Percentiles rank a stretch among this genome's conserved stretches.
These are phyloP conservation scores for Turritopsis dohrnii DNA, from an alignment of 30 jellyfish, hydroid and myxozoan species.

Conservation along the genomic window DNA sequence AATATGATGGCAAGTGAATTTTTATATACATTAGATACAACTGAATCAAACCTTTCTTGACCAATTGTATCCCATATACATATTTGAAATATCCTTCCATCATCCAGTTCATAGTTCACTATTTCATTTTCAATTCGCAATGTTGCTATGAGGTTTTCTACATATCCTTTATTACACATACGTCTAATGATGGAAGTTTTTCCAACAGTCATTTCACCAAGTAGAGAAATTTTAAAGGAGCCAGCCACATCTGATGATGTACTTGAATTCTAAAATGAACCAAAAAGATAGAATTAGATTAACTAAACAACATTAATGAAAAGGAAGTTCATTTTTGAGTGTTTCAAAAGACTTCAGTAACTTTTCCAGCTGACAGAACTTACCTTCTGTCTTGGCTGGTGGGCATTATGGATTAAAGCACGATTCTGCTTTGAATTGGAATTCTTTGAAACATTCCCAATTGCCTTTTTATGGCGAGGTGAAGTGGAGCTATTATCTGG, in stretches of 20 bases:
- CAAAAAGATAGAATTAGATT: too few species aligned
- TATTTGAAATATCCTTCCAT: slow-evolving; percentile 11
- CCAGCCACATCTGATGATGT: background rate
- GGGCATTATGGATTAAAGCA: background rate
- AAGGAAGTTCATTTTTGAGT: background rate
- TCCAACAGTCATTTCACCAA: background rate
- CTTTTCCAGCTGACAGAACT: background rate
- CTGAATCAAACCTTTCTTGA: slow-evolving; percentile 68
- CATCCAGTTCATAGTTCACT: background rate
- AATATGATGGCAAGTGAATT: slow-evolving; percentile 73
- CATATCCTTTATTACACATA: background rate
- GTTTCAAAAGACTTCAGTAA: too few species aligned
- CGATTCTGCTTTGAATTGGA: too few species aligned
- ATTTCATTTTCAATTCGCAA: background rate
- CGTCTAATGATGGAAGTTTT: background rate
- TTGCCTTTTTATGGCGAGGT: too few species aligned
- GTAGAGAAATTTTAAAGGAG: background rate
- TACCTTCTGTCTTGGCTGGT: background rate
- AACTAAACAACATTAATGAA: too few species aligned
- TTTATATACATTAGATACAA: slow-evolving; percentile 56
- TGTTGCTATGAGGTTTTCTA: background rate
- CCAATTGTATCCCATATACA: slow-evolving; percentile 89
- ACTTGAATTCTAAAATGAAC: background rate
- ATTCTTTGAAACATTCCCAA: too few species aligned
- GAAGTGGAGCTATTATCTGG: too few species aligned